phyloP scores from a whole-genome alignment of 2,888 invertebrate genomes.

The Desoria tigrina region DNA sequence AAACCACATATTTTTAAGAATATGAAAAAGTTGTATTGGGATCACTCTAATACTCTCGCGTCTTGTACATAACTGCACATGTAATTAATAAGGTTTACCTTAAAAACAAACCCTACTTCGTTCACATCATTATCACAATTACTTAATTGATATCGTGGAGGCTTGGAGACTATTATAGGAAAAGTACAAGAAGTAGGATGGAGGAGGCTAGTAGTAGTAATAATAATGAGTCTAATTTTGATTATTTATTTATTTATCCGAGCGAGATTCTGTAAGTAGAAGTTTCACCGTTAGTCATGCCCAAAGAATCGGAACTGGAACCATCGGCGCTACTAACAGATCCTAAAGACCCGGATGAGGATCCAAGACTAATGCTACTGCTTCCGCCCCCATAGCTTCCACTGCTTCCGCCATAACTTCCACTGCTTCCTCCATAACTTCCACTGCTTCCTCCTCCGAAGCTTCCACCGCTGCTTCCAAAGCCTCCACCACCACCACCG shows the following conservation, averaged over 20 bases:
- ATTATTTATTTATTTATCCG: conserved; percentile 6
- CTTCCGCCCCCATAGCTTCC: background rate
- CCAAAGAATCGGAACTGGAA: background rate
- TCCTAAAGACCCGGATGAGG: conserved; percentile 9
- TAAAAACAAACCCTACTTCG: too few species aligned
- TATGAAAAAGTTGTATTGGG: too few species aligned
- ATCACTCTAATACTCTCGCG: too few species aligned
- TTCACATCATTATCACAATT: too few species aligned
- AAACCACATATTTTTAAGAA: too few species aligned
- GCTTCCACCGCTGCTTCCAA: background rate
- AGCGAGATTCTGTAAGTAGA: conserved; percentile 13
- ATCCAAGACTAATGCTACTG: background rate
- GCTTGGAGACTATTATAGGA: too few species aligned
- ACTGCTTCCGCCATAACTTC: conserved; percentile 7
- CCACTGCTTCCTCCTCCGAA: conserved; percentile 2
- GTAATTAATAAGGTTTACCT: too few species aligned
- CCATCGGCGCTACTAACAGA: background rate
- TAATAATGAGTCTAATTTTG: background rate
- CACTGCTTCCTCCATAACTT: conserved; percentile 7
- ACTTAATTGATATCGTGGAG: too few species aligned
- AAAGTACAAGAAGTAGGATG: background rate
- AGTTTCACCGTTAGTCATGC: background rate
- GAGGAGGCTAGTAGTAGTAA: background rate
- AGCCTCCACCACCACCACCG: conserved; percentile 4
- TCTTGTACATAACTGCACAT: too few species aligned